Percentiles rank a stretch among this genome's conserved stretches.
phyloP scores from a whole-genome alignment of 2,113 vertebrate species.

The Herpailurus yagouaroundi region DNA sequence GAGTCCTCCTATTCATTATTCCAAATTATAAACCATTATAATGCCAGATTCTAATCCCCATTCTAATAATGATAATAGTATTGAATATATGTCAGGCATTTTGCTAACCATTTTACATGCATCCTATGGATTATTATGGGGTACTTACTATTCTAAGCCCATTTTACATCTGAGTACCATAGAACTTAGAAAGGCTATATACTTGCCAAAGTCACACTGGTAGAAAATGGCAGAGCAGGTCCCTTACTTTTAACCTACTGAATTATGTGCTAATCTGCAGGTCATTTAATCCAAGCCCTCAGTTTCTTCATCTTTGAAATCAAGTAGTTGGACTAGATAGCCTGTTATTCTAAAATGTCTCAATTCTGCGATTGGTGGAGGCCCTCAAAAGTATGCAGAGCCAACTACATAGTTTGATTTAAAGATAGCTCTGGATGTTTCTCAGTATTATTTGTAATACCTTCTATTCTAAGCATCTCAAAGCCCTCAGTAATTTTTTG shows the following conservation, averaged over 20 bases:
- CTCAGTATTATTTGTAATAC: not conserved
- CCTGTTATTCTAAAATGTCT: conserved; percentile 24
- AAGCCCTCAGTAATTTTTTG: not conserved
- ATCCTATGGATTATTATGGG: not conserved
- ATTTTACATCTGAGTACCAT: not conserved
- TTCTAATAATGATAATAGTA: not conserved
- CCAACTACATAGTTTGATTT: not conserved
- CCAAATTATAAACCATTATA: not conserved
- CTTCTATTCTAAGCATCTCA: not conserved
- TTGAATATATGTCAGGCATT: not conserved
- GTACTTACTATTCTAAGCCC: not conserved
- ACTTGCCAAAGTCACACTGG: not conserved
- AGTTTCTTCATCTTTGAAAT: conserved; percentile 31
- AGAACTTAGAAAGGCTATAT: not conserved
- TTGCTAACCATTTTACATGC: not conserved
- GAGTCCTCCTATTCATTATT: not conserved
- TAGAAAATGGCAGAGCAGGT: not conserved
- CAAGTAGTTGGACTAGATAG: not conserved
- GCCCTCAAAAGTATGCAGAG: not conserved
- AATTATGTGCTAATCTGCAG: not conserved
- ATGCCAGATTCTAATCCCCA: not conserved
- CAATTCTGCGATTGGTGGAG: not conserved
- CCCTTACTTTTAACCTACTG: not conserved
- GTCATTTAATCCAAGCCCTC: not conserved
- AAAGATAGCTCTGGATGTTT: conserved; percentile 11